Conservation (phyloP, 2,113 vertebrate genomes). For the Sclerurus mexicanus region DNA sequence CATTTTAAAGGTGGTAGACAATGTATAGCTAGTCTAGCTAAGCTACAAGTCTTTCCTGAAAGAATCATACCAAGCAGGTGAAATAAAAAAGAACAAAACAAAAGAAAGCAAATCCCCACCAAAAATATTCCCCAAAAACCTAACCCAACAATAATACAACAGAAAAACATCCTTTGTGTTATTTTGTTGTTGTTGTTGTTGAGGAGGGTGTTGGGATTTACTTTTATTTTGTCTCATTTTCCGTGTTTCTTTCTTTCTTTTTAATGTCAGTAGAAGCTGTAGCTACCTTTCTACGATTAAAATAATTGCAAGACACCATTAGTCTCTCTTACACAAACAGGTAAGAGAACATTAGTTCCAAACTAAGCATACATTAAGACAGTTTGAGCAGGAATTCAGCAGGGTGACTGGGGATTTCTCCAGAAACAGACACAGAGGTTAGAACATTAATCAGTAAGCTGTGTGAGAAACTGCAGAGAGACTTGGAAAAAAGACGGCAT, state of each 20-base stretch:
- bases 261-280: not conserved
- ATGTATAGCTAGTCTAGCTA: not conserved
- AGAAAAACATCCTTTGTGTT: not conserved
- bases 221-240: not conserved
- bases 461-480: not conserved
- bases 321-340: not conserved
- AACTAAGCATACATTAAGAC: not conserved
- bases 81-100: not conserved
- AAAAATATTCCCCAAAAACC: not conserved
- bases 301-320: not conserved
- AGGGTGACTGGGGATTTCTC: not conserved
- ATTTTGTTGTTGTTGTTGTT: not conserved
- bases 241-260: rapidly evolving
- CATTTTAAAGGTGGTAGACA: not conserved
- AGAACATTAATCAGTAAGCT: not conserved
- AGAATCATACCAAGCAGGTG: not conserved
- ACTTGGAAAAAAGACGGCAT: not conserved
- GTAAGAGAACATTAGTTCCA: not conserved
- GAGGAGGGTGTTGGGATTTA: not conserved
- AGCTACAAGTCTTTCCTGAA: not conserved
- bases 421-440: not conserved
- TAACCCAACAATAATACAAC: not conserved
- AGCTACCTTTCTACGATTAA: not conserved
- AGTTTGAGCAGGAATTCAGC: not conserved
- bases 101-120: not conserved